Percentiles rank a stretch among this genome's conserved stretches.
Evolutionary conservation across 64 coral and sea anemone genomes (phyloP).

Genomic region (Dendrophyllia cribrosa): DNA sequence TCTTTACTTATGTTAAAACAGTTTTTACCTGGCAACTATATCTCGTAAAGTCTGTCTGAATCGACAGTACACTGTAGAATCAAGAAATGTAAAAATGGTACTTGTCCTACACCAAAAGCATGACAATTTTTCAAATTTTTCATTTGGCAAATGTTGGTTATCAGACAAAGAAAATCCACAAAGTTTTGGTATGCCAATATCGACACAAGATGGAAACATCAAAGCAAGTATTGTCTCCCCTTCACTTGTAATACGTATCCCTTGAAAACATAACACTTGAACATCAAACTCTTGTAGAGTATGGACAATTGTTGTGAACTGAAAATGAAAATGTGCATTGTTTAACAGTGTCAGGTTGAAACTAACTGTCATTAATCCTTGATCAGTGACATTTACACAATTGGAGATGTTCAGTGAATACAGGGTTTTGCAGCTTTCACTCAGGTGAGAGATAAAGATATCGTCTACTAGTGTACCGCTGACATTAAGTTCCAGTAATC

Average conservation of each 20-base stretch:
- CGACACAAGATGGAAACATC: too few relatives aligned
- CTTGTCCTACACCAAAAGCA: not conserved
- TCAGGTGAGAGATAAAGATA: not conserved
- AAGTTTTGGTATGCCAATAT: too few relatives aligned
- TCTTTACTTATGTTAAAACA: too few relatives aligned
- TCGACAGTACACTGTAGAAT: too few relatives aligned
- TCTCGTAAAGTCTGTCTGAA: too few relatives aligned
- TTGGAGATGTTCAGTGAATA: slow-evolving; percentile 6
- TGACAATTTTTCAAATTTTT: too few relatives aligned
- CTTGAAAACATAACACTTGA: not conserved
- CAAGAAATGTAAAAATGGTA: too few relatives aligned
- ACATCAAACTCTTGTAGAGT: not conserved
- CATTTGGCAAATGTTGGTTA: too few relatives aligned
- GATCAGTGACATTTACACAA: not conserved
- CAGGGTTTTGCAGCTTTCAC: not conserved
- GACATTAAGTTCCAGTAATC: not conserved
- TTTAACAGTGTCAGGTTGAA: slow-evolving; percentile 6
- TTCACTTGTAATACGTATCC: too few relatives aligned
- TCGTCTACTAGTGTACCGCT: not conserved
- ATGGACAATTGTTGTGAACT: not conserved
- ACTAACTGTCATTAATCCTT: not conserved
- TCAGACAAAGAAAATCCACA: too few relatives aligned
- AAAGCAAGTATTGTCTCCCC: too few relatives aligned
- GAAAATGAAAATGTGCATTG: not conserved
- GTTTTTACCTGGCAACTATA: too few relatives aligned